Evolutionary conservation across 1,140 invertebrate species (phyloP), one percentile per base, ranked within the genome.

Genomic region (Doryteuthis pealeii): DNA sequence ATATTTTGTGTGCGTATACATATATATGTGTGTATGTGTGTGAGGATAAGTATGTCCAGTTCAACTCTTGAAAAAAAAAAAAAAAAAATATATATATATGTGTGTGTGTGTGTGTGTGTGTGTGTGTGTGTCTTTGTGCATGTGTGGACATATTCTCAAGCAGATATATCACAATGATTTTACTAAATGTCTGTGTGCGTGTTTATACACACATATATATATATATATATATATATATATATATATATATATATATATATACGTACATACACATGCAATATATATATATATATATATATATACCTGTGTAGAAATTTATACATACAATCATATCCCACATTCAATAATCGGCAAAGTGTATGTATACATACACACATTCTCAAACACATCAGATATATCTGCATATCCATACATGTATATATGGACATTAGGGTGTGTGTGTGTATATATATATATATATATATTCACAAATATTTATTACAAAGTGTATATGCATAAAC

Each of bases 141-240:
- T 40, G 35, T 40, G 10, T 40, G 10, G 4, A 40, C 35, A 40
- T 40, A 40, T 40, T 10, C 35, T n/a, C n/a, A n/a, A n/a, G n/a
- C n/a, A n/a, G n/a, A n/a, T n/a, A n/a, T n/a, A n/a, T n/a, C n/a
- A n/a, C n/a, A n/a, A n/a, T n/a, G n/a, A n/a, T n/a, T n/a, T n/a
- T n/a, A n/a, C n/a, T n/a, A n/a, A n/a, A n/a, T 40, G 35, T 40
- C 4, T 40, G 35, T 40, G 35, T 40, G 35, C 10, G 10, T 40
- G 10, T 40, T 5, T 40, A 40, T 40, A 58, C 15, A 58, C 15
- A 58, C 15, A 58, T 58, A 58, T 58, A 58, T 58, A 58, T n/a
- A 58, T 58, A 58, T 28, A 58, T 58, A 58, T 58, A 58, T 28
- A 58, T 58, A 58, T 58, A 58, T 58, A 58, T 58, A 58, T n/a